Conservation (phyloP, 2,888 invertebrate genomes). For the Kuschelorhynchus macadamiae region DNA sequence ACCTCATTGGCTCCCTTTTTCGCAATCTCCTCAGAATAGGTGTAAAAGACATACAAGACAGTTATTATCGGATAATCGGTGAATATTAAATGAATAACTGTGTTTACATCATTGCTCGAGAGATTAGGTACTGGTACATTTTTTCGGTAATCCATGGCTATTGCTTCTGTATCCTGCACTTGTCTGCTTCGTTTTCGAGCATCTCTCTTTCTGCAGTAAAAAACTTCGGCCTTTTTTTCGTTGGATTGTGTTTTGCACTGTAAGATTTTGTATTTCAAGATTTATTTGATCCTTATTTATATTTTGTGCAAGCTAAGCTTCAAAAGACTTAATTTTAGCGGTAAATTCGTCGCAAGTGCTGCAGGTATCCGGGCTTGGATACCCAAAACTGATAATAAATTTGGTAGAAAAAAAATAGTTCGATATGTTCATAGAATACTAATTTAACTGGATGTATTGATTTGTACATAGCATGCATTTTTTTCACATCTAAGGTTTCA, state of each 20-base stretch:
- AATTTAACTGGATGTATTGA: no score
- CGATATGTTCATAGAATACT: no score
- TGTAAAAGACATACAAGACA: no score
- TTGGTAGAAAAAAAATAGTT: no score
- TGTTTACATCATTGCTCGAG: background rate
- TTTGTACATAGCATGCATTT: slow-evolving; percentile 1
- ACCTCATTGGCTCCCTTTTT: no score
- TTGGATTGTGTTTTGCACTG: no score
- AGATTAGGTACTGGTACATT: slow-evolving; percentile 1
- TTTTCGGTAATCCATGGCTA: background rate
- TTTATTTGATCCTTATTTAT: background rate
- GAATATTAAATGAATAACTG: no score
- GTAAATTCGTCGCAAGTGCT: background rate
- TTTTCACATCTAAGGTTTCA: background rate
- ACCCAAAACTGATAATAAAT: no score
- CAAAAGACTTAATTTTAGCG: background rate
- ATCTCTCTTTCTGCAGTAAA: background rate
- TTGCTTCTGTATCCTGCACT: background rate
- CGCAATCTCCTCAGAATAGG: no score
- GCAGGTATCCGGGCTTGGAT: background rate
- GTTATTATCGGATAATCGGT: no score
- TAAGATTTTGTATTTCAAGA: no score
- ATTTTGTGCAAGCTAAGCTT: no score
- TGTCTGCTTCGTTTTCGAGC: background rate
- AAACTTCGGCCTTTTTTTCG: background rate